These are phyloP conservation scores for Oenanthe melanoleuca DNA, from an alignment of 2,113 vertebrate genomes.

Conservation along the genomic window DNA sequence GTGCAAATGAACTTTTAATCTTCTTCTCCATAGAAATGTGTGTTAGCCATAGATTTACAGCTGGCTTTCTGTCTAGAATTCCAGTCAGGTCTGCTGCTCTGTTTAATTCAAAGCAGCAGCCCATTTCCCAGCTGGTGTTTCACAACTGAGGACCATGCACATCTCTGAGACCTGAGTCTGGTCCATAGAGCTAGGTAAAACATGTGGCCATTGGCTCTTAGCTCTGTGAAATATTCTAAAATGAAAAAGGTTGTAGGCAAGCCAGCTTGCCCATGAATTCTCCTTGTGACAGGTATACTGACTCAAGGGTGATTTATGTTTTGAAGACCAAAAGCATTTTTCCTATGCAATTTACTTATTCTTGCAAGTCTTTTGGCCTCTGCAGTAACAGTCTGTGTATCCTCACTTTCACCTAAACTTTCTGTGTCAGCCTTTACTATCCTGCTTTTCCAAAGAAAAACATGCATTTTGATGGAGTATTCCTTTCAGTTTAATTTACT, in stretches of 20 bases:
- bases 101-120: not conserved
- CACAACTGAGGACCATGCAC: not conserved
- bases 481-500: not conserved
- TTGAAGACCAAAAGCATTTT: not conserved
- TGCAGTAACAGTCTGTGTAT: not conserved
- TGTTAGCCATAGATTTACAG: not conserved
- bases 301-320: not conserved
- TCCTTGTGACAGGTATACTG: not conserved
- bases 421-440: not conserved
- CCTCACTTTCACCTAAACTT: not conserved
- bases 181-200: not conserved
- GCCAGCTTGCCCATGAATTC: not conserved
- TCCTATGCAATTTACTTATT: not conserved
- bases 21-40: not conserved
- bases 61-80: not conserved
- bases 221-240: not conserved
- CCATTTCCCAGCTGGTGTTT: not conserved
- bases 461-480: not conserved
- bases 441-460: not conserved
- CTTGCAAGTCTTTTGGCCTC: not conserved
- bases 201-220: not conserved
- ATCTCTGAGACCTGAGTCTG: not conserved
- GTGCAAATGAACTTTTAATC: not conserved
- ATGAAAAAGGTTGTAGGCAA: not conserved
- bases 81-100: not conserved